Evolutionary conservation across 2,113 vertebrate species (phyloP), one percentile per base, ranked within the genome.

Genomic region (Halcyon senegalensis): DNA sequence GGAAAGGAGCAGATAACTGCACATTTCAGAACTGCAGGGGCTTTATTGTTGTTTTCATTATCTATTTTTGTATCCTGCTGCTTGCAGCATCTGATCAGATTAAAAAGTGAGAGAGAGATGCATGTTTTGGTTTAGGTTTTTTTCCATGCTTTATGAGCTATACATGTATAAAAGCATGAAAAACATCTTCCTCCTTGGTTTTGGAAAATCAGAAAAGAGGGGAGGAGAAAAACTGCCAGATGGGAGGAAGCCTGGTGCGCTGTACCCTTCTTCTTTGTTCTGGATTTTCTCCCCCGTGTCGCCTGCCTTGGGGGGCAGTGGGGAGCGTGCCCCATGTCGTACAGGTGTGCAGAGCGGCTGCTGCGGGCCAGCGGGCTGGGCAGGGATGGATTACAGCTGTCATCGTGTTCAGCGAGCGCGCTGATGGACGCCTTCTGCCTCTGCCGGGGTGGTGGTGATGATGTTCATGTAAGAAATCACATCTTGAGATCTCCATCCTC

Each of bases 21-120:
- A 83, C 27, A 10, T 89, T 93, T 68, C 87, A 69, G 25, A 91
- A 70, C 89, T 96, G 89, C 93, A 96, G 95, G 78, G 91, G 91
- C 91, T 89, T 94, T 91, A 91, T 92, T 89, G 70, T 91, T 97
- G 81, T 94, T 97, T 96, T 93, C 84, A 35, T 87, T 93, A 76
- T 89, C 74, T 92, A 39, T 94, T 96, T 95, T 95, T 89, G 43
- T 39, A 80, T 94, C 87, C 81, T 94, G 79, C 88, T 90, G 68
- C 82, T 94, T 92, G 77, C 80, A 92, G 92, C 55, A 83, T 87
- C 75, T 89, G 90, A 96, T 95, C 81, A 83, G 81, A 74, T 92
- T 92, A 66, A 93, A 70, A 92, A 92, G 46, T 48, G 63, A 86
- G 13, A 73, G 13, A 73, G 51, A 55, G 27, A 55, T 28, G 30